Conservation (phyloP, 2,113 vertebrate genomes). For the Nicator chloris region DNA sequence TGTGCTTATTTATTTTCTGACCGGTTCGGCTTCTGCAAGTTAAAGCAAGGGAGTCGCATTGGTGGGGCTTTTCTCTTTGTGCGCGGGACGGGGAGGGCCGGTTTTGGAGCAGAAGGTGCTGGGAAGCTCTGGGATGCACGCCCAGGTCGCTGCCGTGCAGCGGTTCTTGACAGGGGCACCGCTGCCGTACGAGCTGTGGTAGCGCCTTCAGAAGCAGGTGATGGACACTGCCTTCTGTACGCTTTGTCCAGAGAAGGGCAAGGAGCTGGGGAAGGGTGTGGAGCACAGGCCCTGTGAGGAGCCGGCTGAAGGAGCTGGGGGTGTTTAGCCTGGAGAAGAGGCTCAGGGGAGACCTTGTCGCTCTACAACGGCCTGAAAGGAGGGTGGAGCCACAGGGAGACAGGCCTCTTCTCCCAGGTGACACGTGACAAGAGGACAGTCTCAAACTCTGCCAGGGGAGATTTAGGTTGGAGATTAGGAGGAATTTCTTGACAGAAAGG, state of each 20-base stretch:
- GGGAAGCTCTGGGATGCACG: fast-evolving
- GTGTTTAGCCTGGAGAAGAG: background rate
- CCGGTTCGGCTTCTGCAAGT: background rate
- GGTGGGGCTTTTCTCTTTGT: background rate
- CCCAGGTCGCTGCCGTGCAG: background rate
- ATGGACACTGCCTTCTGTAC: background rate
- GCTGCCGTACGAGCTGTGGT: background rate
- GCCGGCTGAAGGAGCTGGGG: background rate
- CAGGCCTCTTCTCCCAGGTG: background rate
- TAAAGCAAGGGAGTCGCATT: background rate
- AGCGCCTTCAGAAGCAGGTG: background rate
- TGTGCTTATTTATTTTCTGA: background rate
- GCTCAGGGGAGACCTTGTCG: fast-evolving
- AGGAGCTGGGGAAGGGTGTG: background rate
- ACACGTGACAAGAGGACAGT: fast-evolving
- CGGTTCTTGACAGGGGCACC: background rate
- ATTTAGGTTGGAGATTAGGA: background rate
- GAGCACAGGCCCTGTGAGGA: background rate
- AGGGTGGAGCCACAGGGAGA: background rate
- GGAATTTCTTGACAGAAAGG: background rate
- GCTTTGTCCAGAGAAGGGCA: too few relatives aligned
- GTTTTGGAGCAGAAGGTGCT: background rate
- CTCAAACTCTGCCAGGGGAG: background rate
- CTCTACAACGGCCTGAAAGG: background rate
- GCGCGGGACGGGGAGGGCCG: background rate